Conservation (phyloP, 2,888 invertebrate species). For the Andrena hattorfiana region DNA sequence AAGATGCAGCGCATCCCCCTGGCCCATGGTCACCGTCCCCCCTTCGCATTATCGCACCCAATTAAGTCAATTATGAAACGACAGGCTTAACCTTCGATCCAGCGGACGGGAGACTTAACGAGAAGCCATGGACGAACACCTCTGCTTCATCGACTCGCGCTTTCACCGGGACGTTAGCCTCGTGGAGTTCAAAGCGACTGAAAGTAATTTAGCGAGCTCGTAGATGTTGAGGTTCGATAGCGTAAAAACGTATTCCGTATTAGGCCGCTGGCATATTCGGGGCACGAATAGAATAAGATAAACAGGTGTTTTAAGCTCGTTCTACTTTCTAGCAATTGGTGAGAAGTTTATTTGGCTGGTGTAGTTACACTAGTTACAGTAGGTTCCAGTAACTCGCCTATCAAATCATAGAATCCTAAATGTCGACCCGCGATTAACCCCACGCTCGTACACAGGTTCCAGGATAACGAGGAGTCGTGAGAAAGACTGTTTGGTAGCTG, state of each 20-base stretch:
- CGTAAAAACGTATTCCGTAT: too few species aligned
- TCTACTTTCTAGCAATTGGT: too few species aligned
- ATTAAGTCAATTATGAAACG: conserved; percentile 53
- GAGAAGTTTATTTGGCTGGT: too few species aligned
- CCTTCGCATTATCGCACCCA: conserved; percentile 45
- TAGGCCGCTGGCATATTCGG: too few species aligned
- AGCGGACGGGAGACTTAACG: conserved; percentile 23
- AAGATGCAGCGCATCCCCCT: conserved; percentile 14
- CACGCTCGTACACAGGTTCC: not conserved
- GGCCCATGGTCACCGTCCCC: conserved; percentile 1
- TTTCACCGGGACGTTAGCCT: not conserved
- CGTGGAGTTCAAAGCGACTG: not conserved
- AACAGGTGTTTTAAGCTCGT: too few species aligned
- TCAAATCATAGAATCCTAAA: conserved; percentile 1
- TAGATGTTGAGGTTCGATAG: too few species aligned
- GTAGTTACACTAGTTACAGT: too few species aligned
- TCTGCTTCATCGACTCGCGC: conserved; percentile 11
- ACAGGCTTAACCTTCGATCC: conserved; percentile 50
- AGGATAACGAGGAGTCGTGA: not conserved
- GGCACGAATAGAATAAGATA: too few species aligned
- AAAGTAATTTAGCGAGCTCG: not conserved
- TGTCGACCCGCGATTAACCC: conserved; percentile 41
- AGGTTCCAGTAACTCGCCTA: not conserved
- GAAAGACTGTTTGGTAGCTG: conserved; percentile 8
- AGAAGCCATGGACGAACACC: conserved; percentile 12